Conservation (phyloP, 2,888 invertebrate genomes). For the Drosophila aldrichi region DNA sequence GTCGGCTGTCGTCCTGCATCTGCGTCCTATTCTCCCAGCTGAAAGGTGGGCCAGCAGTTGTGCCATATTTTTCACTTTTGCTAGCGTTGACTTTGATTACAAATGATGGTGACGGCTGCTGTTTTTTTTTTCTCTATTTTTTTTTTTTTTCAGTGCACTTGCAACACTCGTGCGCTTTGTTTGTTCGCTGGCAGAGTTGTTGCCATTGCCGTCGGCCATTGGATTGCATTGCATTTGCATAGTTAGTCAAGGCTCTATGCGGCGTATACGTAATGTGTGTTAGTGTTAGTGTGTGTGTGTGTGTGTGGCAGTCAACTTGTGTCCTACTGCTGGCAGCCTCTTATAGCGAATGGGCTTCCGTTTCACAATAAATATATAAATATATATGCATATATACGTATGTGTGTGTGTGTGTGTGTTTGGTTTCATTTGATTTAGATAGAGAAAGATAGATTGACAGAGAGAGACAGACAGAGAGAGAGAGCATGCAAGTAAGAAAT, state of each 20-base stretch:
- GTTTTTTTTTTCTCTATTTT: background rate
- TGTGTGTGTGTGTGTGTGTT: conserved; percentile 15
- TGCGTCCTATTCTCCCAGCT: conserved; percentile 28
- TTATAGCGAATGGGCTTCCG: conserved; percentile 46
- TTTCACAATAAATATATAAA: conserved; percentile 27
- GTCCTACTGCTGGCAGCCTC: conserved; percentile 26
- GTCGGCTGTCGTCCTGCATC: conserved; percentile 25
- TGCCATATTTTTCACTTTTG: conserved; percentile 50
- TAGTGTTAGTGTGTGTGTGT: background rate
- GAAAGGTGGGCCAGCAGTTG: conserved; percentile 52
- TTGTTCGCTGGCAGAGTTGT: conserved; percentile 43
- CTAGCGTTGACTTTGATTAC: conserved; percentile 69
- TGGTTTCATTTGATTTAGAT: conserved; percentile 36
- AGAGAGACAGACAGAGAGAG: background rate
- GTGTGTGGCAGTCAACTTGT: conserved; percentile 25
- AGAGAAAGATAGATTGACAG: conserved; percentile 7
- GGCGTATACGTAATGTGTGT: conserved; percentile 5
- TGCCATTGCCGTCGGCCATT: conserved; percentile 55
- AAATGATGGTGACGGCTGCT: conserved; percentile 61
- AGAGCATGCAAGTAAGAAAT: conserved; percentile 45
- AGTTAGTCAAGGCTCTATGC: conserved; percentile 57
- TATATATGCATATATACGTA: background rate
- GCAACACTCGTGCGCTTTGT: conserved; percentile 26
- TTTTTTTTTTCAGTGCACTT: conserved; percentile 26
- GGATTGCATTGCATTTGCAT: conserved; percentile 64